phyloP scores from a whole-genome alignment of 2,113 vertebrate species.

The Falcunculus frontatus region DNA sequence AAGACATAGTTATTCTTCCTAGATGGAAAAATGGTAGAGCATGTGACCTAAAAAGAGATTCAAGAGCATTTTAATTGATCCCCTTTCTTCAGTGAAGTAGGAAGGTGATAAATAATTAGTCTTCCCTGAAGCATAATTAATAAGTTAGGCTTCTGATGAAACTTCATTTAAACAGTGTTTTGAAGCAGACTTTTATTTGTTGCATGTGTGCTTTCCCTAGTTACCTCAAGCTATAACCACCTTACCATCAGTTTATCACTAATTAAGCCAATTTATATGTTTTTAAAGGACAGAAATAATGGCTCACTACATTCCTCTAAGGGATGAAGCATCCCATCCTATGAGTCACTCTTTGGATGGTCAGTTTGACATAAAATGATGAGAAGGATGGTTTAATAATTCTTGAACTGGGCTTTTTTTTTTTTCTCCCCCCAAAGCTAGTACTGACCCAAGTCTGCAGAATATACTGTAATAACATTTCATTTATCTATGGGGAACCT shows the following conservation, averaged over 20 bases:
- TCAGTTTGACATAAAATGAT: neutral
- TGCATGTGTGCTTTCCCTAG: neutral
- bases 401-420: neutral
- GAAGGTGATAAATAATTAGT: conserved; percentile 41
- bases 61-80: conserved; percentile 28
- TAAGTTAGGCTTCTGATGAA: conserved; percentile 24
- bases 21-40: neutral
- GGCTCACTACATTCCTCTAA: neutral
- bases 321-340: neutral
- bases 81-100: conserved; percentile 14
- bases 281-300: conserved; percentile 31
- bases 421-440: neutral
- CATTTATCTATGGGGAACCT: neutral
- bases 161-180: conserved; percentile 37
- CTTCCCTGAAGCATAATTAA: conserved; percentile 34
- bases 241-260: neutral
- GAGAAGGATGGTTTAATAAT: neutral
- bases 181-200: conserved; percentile 1
- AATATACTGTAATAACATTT: neutral
- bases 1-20: neutral
- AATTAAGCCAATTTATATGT: neutral
- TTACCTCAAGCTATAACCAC: neutral
- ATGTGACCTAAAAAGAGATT: conserved; percentile 20
- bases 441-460: neutral
- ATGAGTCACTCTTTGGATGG: neutral